These are phyloP conservation scores for Bungarus multicinctus DNA, from an alignment of 2,113 vertebrate genomes.

Conservation along the genomic window DNA sequence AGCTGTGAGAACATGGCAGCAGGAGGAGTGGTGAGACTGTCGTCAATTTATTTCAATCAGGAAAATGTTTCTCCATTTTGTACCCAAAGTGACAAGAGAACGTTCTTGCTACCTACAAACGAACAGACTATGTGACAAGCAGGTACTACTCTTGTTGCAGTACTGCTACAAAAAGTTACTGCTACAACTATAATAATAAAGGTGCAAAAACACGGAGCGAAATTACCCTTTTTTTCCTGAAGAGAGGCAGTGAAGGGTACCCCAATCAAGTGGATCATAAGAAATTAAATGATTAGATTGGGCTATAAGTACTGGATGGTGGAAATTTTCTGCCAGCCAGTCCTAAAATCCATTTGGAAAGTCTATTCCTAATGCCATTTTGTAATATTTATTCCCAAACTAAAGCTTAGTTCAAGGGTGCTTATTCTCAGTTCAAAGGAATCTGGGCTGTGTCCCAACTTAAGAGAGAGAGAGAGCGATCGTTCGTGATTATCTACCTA, in stretches of 20 bases:
- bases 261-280: neutral
- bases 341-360: neutral
- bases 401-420: neutral
- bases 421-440: neutral
- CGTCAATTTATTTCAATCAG: neutral
- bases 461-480: neutral
- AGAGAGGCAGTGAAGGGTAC: neutral
- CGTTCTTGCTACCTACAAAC: neutral
- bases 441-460: neutral
- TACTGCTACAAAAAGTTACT: too few species aligned
- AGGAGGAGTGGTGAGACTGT: neutral
- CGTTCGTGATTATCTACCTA: neutral
- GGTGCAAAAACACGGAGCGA: neutral
- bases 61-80: neutral
- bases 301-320: neutral
- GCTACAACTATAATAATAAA: neutral
- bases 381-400: neutral
- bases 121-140: neutral
- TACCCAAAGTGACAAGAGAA: neutral
- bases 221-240: neutral
- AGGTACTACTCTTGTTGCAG: neutral
- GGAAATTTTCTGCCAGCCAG: neutral
- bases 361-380: neutral
- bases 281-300: neutral
- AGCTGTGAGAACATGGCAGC: neutral